phyloP scores from a whole-genome alignment of 35 echinoderm and acorn worm genomes.

The Apostichopus californicus region DNA sequence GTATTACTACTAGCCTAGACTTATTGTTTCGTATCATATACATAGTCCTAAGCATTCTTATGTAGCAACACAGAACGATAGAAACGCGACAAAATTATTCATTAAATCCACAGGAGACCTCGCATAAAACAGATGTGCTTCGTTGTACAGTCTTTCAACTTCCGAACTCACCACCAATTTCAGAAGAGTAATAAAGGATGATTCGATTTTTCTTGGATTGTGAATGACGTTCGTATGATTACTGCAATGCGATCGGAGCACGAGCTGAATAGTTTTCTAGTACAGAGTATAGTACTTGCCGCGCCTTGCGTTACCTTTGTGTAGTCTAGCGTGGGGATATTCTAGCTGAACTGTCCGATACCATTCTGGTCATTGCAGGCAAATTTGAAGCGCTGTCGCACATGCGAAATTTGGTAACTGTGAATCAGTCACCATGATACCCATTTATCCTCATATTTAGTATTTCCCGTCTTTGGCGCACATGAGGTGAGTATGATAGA shows the following conservation, averaged over 20 bases:
- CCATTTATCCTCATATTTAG: conserved; percentile 19
- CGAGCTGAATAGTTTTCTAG: too few relatives aligned
- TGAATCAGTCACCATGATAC: conserved; percentile 6
- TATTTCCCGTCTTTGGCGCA: background rate
- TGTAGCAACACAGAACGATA: background rate
- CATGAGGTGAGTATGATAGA: background rate
- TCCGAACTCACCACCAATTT: conserved; percentile 7
- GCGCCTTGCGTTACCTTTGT: too few relatives aligned
- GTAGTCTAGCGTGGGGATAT: background rate
- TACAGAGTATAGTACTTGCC: too few relatives aligned
- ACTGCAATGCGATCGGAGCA: too few relatives aligned
- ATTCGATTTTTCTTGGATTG: background rate
- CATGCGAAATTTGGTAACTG: conserved; percentile 12
- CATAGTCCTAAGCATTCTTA: background rate
- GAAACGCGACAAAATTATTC: background rate
- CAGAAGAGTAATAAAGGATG: background rate
- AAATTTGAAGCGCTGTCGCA: background rate
- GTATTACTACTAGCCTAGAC: too few relatives aligned
- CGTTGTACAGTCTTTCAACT: background rate
- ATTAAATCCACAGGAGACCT: background rate
- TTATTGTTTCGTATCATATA: too few relatives aligned
- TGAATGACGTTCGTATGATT: background rate
- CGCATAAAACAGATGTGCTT: background rate
- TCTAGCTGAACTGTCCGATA: background rate
- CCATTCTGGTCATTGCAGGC: background rate